Conservation (phyloP, 2,888 invertebrate genomes). For the Marasmarcha lunaedactyla region DNA sequence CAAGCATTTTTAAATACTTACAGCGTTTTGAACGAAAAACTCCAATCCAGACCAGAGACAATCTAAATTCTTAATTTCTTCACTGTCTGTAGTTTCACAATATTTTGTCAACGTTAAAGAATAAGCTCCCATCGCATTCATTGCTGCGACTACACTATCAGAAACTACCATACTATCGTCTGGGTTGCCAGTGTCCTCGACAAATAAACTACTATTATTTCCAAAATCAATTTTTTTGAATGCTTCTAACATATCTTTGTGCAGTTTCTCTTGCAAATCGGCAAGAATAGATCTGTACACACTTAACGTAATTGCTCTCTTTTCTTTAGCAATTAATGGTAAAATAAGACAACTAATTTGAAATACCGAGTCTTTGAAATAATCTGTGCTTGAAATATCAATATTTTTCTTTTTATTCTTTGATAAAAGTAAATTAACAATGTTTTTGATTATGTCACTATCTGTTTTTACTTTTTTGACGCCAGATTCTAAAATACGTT, state of each 20-base stretch:
- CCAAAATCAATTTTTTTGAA: slow-evolving; percentile 47
- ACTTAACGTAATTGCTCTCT: slow-evolving; percentile 42
- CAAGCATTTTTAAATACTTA: no score
- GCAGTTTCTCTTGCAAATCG: slow-evolving; percentile 50
- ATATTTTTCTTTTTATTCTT: slow-evolving; percentile 26
- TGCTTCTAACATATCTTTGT: slow-evolving; percentile 37
- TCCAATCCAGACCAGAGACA: slow-evolving; percentile 45
- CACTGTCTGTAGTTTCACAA: slow-evolving; percentile 40
- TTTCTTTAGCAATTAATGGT: slow-evolving; percentile 52
- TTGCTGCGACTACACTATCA: slow-evolving; percentile 34
- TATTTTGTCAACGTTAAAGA: slow-evolving; percentile 47
- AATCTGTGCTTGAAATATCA: slow-evolving; percentile 26
- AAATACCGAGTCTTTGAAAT: slow-evolving; percentile 43
- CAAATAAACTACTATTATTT: slow-evolving; percentile 21
- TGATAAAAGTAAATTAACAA: slow-evolving; percentile 39
- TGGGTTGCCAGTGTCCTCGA: slow-evolving; percentile 23
- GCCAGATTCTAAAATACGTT: slow-evolving; percentile 40
- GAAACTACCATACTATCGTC: slow-evolving; percentile 35
- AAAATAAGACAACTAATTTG: slow-evolving; percentile 50
- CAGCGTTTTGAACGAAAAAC: slow-evolving; percentile 46
- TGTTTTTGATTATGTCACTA: slow-evolving; percentile 41
- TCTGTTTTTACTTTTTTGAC: slow-evolving; percentile 49
- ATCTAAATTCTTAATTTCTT: slow-evolving; percentile 43
- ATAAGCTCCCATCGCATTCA: slow-evolving; percentile 54
- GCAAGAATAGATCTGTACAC: slow-evolving; percentile 47